These are phyloP conservation scores for Gymnothorax reevesii DNA, from an alignment of 2,797 vertebrate species.

Conservation along the genomic window DNA sequence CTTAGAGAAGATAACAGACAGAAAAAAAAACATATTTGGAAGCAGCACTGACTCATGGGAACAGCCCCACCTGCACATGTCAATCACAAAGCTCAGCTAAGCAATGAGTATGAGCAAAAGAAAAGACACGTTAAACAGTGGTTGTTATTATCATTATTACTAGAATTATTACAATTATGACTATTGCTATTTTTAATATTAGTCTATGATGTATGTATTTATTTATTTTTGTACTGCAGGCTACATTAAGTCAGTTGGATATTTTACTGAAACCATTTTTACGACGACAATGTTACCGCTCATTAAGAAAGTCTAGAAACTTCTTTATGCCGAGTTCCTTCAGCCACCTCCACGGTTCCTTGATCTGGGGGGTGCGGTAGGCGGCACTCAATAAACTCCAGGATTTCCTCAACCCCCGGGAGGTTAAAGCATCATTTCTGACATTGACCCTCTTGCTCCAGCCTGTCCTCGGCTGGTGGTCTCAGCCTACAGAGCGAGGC, in stretches of 20 bases:
- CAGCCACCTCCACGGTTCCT: background rate
- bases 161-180: background rate
- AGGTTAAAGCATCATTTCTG: slow-evolving; percentile 56
- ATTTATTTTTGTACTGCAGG: background rate
- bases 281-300: too few relatives aligned
- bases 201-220: too few relatives aligned
- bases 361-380: background rate
- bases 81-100: slow-evolving; percentile 53
- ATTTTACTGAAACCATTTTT: background rate
- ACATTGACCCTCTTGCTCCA: slow-evolving; percentile 53
- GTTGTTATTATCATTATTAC: background rate
- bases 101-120: slow-evolving; percentile 18
- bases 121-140: slow-evolving; percentile 15
- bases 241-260: background rate
- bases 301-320: background rate
- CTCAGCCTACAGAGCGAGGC: slow-evolving; percentile 26
- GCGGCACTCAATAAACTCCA: background rate
- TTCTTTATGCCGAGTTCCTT: background rate
- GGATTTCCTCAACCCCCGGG: slow-evolving; percentile 42
- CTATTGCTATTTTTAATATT: background rate
- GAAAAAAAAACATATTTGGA: slow-evolving; percentile 57
- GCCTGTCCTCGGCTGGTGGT: slow-evolving; percentile 57
- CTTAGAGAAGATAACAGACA: slow-evolving; percentile 47
- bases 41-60: slow-evolving; percentile 50
- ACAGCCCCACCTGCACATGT: slow-evolving; percentile 67